Evolutionary conservation across 1,140 invertebrate genomes (phyloP).

Genomic region (Plodia interpunctella): DNA sequence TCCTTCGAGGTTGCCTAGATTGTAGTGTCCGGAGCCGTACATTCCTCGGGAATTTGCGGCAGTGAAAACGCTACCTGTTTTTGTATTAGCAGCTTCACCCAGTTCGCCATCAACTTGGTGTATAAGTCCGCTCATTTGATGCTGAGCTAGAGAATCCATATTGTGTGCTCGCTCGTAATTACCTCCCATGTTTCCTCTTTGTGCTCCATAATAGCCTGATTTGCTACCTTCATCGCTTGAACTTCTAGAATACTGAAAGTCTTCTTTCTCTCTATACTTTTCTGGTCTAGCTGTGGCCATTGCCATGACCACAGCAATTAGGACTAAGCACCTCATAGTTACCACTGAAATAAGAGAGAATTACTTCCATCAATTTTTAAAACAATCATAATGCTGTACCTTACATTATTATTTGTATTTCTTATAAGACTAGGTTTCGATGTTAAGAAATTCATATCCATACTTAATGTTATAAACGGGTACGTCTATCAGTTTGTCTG

Average conservation of each 20-base stretch:
- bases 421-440: too few relatives aligned
- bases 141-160: slow-evolving; percentile 67
- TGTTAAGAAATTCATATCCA: too few relatives aligned
- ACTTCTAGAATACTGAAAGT: slow-evolving; percentile 72
- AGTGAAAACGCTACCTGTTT: slow-evolving; percentile 57
- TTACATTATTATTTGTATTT: too few relatives aligned
- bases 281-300: slow-evolving; percentile 58
- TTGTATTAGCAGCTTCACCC: slow-evolving; percentile 54
- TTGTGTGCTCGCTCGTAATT: slow-evolving; percentile 72
- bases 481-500: too few relatives aligned
- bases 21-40: slow-evolving; percentile 54
- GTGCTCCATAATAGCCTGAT: slow-evolving; percentile 66
- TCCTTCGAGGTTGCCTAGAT: slow-evolving; percentile 52
- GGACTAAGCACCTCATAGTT: slow-evolving; percentile 49
- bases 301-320: slow-evolving; percentile 39
- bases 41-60: slow-evolving; percentile 64
- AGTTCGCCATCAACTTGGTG: slow-evolving; percentile 62
- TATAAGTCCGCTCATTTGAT: slow-evolving; percentile 66
- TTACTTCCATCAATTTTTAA: not conserved
- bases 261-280: slow-evolving; percentile 69
- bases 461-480: too few relatives aligned
- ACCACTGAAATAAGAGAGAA: not conserved
- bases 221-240: slow-evolving; percentile 63
- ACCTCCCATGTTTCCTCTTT: slow-evolving; percentile 73
- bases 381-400: too few relatives aligned